Base-by-base conservation (phyloP, 2,797 vertebrate species). In the Monodelphis domestica region DNA sequence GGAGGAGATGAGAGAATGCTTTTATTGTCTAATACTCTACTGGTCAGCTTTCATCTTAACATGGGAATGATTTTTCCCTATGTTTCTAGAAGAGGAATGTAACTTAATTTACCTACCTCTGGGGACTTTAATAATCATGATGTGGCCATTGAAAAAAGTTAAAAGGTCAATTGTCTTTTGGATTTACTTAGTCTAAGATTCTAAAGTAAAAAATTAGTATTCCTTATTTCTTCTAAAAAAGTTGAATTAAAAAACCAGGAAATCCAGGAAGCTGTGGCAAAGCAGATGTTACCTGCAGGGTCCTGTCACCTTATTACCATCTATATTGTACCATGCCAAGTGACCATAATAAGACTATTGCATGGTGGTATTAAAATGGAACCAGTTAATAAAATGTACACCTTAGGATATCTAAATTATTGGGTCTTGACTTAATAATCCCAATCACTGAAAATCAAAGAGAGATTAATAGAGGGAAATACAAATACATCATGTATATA, bases 381-480 rank as follows among this genome's bases (percentile, higher is more conserved):
- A n/a, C n/a, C n/a, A n/a, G n/a, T n/a, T n/a, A n/a, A n/a, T n/a
- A n/a, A n/a, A n/a, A n/a, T n/a, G n/a, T n/a, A n/a, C n/a, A n/a
- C n/a, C n/a, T n/a, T n/a, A n/a, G 52, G 38, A 1, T 92, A 78
- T n/a, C 14, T 89, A 51, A 45, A 33, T 54, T 29, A 91, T 63
- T 88, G 87, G 51, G 63, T n/a, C 21, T 92, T 93, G 30, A 57
- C 53, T n/a, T 12, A 90, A 88, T 87, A 91, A 54, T 11, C 89
- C 53, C 91, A 29, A 1, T 90, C 96, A 21, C 7, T 54, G 92
- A 93, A 94, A 91, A 94, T 94, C 11, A 21, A 70, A 33, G 84
- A 78, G 59, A 89, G 87, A 89, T 52, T 51, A 89, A 91, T n/a
- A n/a, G n/a, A n/a, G n/a, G n/a, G n/a, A n/a, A n/a, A n/a, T n/a